Base-by-base conservation (phyloP, 2,888 invertebrate genomes). In the Pantelozetes paolii region DNA sequence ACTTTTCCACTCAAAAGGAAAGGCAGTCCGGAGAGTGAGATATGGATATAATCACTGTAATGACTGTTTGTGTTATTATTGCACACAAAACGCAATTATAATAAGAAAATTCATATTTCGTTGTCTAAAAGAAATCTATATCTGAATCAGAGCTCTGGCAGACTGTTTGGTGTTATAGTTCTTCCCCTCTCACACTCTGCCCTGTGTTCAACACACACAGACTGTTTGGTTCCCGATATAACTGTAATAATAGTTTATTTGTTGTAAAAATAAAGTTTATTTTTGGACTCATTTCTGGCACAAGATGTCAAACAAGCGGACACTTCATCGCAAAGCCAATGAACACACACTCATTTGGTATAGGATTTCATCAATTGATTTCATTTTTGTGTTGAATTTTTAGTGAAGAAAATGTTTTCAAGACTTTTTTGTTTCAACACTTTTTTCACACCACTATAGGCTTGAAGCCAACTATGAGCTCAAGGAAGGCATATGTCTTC, bases 381-480 rank as follows among this genome's bases (percentile, higher is more conserved):
- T n/a, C n/a, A n/a, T n/a, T n/a, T n/a, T n/a, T n/a, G n/a, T n/a
- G n/a, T n/a, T n/a, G n/a, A n/a, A n/a, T n/a, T n/a, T n/a, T n/a
- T n/a, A n/a, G n/a, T 70, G 9, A 28, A 40, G 42, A 40, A 2
- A 32, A 40, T 1, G 15, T 45, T 26, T 23, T 45, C 15, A 71
- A n/a, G n/a, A 48, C 20, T 71, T 1, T 20, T 71, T 45, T 45
- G 6, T 45, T 18, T 11, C 45, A 45, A 45, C 15, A 6, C 5
- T 23, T n/a, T 62, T 18, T 30, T n/a, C 5, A 48, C n/a, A 6
- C 23, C 32, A 18, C 28, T 40, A 28, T 77, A 83, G 83, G 83
- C 76, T 83, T 54, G 81, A 82, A 62, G 81, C 82, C 73, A 83
- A 83, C 77, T 83, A 83, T 78, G 82, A 82, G 76, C 80, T 82